phyloP scores from a whole-genome alignment of 2,888 invertebrate species.

The Trilocha varians region DNA sequence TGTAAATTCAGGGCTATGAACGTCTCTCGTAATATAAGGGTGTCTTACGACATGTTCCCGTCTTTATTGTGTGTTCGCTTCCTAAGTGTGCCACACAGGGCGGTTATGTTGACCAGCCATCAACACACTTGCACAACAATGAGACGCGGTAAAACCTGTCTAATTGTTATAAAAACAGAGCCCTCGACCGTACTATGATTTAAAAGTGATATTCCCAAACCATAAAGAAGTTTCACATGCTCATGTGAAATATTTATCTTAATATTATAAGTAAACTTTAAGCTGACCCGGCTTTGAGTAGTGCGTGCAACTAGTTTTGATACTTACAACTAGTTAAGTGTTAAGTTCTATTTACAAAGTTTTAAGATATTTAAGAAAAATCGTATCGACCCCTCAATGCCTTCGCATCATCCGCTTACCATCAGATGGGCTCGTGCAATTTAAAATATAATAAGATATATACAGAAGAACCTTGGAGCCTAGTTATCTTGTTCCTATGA shows the following conservation, averaged over 20 bases:
- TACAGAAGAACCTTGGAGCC: too few species aligned
- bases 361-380: too few species aligned
- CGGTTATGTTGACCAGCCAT: conserved; percentile 45
- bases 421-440: too few species aligned
- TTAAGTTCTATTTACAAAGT: background rate
- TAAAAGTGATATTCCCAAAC: conserved; percentile 69
- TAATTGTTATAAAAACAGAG: conserved; percentile 71
- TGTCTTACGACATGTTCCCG: too few species aligned
- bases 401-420: too few species aligned
- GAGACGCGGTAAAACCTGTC: conserved; percentile 61
- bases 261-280: conserved; percentile 72
- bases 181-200: conserved; percentile 57
- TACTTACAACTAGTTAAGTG: conserved; percentile 14
- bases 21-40: too few species aligned
- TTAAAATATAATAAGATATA: too few species aligned
- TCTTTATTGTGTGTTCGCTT: too few species aligned
- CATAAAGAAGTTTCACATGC: conserved; percentile 70
- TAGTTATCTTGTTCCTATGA: too few species aligned
- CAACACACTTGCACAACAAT: conserved; percentile 53
- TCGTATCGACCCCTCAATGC: too few species aligned
- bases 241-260: conserved; percentile 71
- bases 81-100: conserved; percentile 33
- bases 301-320: conserved; percentile 27
- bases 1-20: too few species aligned
- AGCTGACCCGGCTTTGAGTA: conserved; percentile 30